Evolutionary conservation across 2,888 invertebrate species (phyloP), one percentile per base, ranked within the genome.

Genomic region (Idaea straminata): DNA sequence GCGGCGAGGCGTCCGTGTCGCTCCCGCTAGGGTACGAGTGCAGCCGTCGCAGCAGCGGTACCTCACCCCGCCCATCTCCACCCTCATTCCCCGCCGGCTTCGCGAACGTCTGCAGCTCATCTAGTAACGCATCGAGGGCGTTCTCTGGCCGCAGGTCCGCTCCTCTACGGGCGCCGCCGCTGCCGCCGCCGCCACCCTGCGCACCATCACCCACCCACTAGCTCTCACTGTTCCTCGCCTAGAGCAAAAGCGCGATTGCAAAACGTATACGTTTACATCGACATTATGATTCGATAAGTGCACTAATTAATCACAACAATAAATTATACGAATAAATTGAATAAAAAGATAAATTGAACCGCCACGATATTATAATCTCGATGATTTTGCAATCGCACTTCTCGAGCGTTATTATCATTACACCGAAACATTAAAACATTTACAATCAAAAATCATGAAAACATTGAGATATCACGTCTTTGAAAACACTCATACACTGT

Each of bases 121-220:
- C 97, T 96, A 98, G 93, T 96, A 98, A 92, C 95, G 97, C 97
- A 96, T 98, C 98, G 96, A 98, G 97, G 95, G 98, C 97, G 96
- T 98, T 98, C 96, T 98, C 97, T 94, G 97, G 94, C 93, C 96
- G 95, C 92, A 85, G 69, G 69, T 89, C 90, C 75, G 83, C 74
- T 69, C 74, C 80, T 84, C 86, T 84, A 71, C 84, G 80, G 72
- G 74, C 72, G 74, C 74, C 83, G 88, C 91, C 84, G 75, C 83
- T 86, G 85, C 69, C 74, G 82, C 80, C 83, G 83, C 72, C 79
- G 79, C 80, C 81, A 83, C 84, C 91, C 91, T 92, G 90, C 80
- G 83, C 87, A 89, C 87, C 89, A 88, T 85, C 85, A 80, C 85
- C 83, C 81, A 78, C 82, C 82, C 85, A 90, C 86, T 88, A 89